Conservation (phyloP, 2,888 invertebrate genomes). For the Macaria notata region DNA sequence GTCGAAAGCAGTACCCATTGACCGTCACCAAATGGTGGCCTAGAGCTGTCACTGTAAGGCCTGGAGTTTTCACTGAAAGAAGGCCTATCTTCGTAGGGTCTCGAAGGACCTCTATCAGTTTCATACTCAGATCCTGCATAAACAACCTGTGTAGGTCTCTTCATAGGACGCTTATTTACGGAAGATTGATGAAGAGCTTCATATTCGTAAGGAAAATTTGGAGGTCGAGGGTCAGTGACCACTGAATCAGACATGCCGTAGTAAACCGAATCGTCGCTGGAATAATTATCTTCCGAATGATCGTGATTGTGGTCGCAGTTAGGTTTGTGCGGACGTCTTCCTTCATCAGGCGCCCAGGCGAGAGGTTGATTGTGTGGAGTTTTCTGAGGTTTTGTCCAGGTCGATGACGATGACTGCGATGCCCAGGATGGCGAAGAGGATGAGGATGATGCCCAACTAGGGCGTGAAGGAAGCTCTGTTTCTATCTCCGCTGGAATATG, state of each 20-base stretch:
- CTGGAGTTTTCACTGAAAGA: conserved; percentile 3
- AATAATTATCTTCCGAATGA: conserved; percentile 57
- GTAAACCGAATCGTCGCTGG: conserved; percentile 57
- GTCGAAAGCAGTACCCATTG: conserved; percentile 90
- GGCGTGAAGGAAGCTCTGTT: conserved; percentile 66
- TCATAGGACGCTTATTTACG: conserved; percentile 57
- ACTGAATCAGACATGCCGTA: conserved; percentile 71
- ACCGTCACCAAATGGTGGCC: conserved; percentile 86
- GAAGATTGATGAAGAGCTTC: conserved; percentile 66
- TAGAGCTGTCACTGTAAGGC: conserved; percentile 39
- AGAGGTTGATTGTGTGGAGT: conserved; percentile 48
- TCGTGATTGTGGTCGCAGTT: conserved; percentile 67
- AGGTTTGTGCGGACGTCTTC: conserved; percentile 68
- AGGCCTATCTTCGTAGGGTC: conserved; percentile 73
- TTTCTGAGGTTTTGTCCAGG: conserved; percentile 51
- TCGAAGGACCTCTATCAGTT: conserved; percentile 58
- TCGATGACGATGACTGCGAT: conserved; percentile 18
- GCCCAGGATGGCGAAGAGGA: conserved; percentile 43
- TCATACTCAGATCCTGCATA: conserved; percentile 76
- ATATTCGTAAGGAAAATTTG: conserved; percentile 74
- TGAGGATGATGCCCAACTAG: conserved; percentile 37
- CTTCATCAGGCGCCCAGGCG: conserved; percentile 69
- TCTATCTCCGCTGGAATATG: conserved; percentile 63
- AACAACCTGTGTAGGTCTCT: conserved; percentile 73
- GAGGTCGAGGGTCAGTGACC: conserved; percentile 74